Evolutionary conservation across 2,888 invertebrate species (phyloP).

Genomic region (Oscheius myriophilus): DNA sequence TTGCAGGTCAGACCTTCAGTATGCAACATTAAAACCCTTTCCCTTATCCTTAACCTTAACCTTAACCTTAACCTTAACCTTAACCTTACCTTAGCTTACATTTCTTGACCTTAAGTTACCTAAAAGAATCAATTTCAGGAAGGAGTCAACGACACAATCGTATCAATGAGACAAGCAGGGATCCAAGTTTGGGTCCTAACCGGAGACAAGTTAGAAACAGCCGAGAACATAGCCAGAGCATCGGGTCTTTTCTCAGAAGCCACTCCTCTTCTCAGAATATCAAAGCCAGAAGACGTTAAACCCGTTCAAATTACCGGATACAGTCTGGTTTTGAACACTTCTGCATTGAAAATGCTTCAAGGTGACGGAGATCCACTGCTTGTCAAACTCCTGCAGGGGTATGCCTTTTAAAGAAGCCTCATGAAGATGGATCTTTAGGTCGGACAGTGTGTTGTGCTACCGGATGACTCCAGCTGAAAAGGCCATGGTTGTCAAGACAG

Average conservation of each 20-base stretch:
- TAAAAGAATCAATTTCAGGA: constrained; percentile 74
- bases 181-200: constrained; percentile 70
- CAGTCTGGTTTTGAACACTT: constrained; percentile 12
- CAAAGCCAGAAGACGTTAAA: constrained; percentile 79
- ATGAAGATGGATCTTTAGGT: constrained; percentile 3
- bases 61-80: too few relatives aligned
- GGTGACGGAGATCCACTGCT: constrained; percentile 4
- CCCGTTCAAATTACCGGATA: constrained; percentile 1
- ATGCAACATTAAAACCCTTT: too few relatives aligned
- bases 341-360: constrained; percentile 15
- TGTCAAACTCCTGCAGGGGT: constrained; percentile 16
- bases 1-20: constrained; percentile 60
- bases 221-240: constrained; percentile 29
- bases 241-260: constrained; percentile 27
- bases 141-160: constrained; percentile 89
- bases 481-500: constrained; percentile 80
- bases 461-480: constrained; percentile 89
- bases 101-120: not conserved
- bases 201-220: constrained; percentile 33
- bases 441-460: constrained; percentile 85
- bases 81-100: too few relatives aligned
- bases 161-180: constrained; percentile 77
- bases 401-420: not conserved
- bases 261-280: constrained; percentile 74
- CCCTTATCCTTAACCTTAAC: too few relatives aligned